Evolutionary conservation across 2,888 invertebrate genomes (phyloP), one percentile per base, ranked within the genome.

Genomic region (Cheilosia vernalis): DNA sequence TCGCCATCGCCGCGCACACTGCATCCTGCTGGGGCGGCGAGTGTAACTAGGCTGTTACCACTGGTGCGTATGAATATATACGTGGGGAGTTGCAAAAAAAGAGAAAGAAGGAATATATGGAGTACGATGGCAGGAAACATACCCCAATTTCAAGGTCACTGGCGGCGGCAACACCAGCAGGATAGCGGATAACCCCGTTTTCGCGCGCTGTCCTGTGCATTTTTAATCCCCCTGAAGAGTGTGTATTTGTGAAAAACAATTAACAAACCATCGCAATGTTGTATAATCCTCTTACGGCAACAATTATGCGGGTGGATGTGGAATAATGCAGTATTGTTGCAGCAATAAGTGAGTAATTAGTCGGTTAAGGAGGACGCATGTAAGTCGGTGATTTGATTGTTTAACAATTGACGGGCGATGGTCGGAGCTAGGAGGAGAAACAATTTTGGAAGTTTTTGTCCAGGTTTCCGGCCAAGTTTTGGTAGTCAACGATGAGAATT

Each of bases 131-230:
- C 66, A 56, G 67, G 19, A 64, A 63, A 49, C 4, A 40, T 1
- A 13, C 6, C n/a, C 33, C 21, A 51, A 77, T 67, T 85, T 67
- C 85, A 85, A 85, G 85, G 85, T 85, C 85, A 85, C 21, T 63
- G 21, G 27, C 49, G 37, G 56, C 30, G 13, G 37, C 37, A 37
- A 37, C 37, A 37, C 37, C 37, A 13, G 13, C 1, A 37, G 37
- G 37, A 49, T 60, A 10, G 64, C 53, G 84, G 64, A 53, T 64
- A 58, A 27, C 49, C 51, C 51, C 40, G 7, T 69, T 69, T 74
- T 49, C 15, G 56, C 24, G 44, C 58, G 37, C 37, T 80, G 53
- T 69, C 44, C 69, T 73, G 56, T 74, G 69, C 58, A 66, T 69
- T 84, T 84, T 60, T 55, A 51, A 58, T 69, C 64, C 73, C 63